Evolutionary conservation across 2,113 vertebrate species (phyloP).

Genomic region (Saimiri boliviensis): DNA sequence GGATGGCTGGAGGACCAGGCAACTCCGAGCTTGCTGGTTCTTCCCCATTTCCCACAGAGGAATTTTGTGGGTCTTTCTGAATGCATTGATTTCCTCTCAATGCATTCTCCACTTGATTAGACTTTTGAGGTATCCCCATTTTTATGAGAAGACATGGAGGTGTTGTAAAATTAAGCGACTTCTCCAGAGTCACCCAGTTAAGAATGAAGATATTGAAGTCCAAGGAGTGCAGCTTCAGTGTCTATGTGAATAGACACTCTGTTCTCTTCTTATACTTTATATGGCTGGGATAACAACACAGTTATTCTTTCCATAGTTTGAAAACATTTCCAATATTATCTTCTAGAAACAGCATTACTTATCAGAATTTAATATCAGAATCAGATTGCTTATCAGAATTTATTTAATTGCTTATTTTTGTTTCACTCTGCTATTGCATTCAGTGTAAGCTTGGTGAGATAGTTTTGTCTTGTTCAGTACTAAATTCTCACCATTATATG

Average conservation of each 20-base stretch:
- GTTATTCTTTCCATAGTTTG: background rate
- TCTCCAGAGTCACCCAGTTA: background rate
- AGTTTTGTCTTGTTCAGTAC: background rate
- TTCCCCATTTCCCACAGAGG: background rate
- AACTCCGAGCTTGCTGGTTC: background rate
- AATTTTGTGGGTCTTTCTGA: background rate
- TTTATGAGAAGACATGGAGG: background rate
- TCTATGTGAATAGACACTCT: background rate
- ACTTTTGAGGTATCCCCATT: background rate
- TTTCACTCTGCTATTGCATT: background rate
- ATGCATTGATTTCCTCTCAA: background rate
- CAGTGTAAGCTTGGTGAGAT: background rate
- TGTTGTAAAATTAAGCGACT: slow-evolving; percentile 17
- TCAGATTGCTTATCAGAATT: background rate
- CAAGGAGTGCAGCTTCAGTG: background rate
- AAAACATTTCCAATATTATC: background rate
- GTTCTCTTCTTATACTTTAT: background rate
- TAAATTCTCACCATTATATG: background rate
- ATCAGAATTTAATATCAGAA: too few relatives aligned
- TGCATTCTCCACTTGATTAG: background rate
- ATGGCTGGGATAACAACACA: background rate
- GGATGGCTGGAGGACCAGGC: background rate
- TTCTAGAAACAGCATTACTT: background rate
- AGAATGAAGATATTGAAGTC: slow-evolving; percentile 2
- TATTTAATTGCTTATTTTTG: slow-evolving; percentile 24